phyloP scores from a whole-genome alignment of 2,888 invertebrate species.

The Rhagonycha fulva region DNA sequence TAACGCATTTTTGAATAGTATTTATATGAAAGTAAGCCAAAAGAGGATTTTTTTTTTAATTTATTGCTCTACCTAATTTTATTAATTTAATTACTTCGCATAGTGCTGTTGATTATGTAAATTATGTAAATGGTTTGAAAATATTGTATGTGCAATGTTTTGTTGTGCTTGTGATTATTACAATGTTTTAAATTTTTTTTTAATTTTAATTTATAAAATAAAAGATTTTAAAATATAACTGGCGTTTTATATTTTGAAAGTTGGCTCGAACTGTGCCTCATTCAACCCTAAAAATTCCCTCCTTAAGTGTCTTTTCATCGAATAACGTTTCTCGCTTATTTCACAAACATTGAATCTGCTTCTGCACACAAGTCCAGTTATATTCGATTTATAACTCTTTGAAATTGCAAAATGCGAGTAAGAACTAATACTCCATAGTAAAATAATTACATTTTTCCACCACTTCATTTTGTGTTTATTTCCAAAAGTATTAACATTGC shows the following conservation, averaged over 20 bases:
- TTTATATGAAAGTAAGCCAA: background rate
- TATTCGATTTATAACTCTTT: no score
- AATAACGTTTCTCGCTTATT: no score
- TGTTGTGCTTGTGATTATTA: constrained; percentile 30
- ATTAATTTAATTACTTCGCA: background rate
- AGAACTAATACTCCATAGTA: no score
- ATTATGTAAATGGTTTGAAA: constrained; percentile 35
- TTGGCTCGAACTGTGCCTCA: no score
- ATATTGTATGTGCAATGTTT: constrained; percentile 32
- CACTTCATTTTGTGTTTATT: background rate
- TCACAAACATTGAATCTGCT: no score
- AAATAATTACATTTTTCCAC: background rate
- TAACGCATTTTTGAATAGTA: background rate
- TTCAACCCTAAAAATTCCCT: no score
- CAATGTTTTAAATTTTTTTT: constrained; percentile 14
- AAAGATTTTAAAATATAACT: background rate
- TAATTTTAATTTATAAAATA: constrained; percentile 11
- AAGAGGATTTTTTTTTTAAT: background rate
- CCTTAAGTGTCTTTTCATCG: no score
- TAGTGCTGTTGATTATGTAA: constrained; percentile 28
- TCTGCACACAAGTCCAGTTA: no score
- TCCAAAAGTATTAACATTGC: background rate
- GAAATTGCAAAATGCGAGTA: no score
- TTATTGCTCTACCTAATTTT: background rate
- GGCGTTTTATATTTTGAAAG: constrained; percentile 34